Evolutionary conservation across 2,888 invertebrate species (phyloP), one percentile per base, ranked within the genome.

Genomic region (Agonum fuliginosum): DNA sequence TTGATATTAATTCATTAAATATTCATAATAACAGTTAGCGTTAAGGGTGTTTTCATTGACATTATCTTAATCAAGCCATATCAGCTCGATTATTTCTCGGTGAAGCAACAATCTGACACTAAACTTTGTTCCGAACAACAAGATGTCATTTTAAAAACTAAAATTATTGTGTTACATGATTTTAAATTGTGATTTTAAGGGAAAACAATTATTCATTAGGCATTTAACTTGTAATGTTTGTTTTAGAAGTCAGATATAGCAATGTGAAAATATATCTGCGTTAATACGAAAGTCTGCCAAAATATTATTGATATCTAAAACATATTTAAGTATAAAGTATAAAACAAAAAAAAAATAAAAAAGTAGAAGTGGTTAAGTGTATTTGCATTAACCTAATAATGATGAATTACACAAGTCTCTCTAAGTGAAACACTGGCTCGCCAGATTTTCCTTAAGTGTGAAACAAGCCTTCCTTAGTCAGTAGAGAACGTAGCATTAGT

Each of bases 241-340:
- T 65, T 67, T 67, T 75, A 75, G 75, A 67, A 75, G 43, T 75
- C 75, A 67, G 67, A 67, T 54, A 75, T 67, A 74, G 43, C 62
- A 62, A 65, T 73, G 73, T 58, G 58, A 73, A 74, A 54, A 65
- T 74, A 74, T 75, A 75, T 75, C 75, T 75, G 75, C 65, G 75
- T 75, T 75, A 75, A 74, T 75, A 67, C 75, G 67, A 75, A 75
- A 75, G 75, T 75, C 75, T 75, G 75, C 75, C 75, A 75, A 75
- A 75, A 75, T 37, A 75, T 27, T 74, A 74, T 75, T 75, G 75
- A 75, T 75, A 75, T 75, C 75, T 75, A 75, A 74, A 75, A 75
- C 75, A 75, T 75, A 75, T 75, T 72, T 75, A 75, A 75, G 20
- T 75, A 67, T 62, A 74, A 58, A 75, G 14, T 24, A 75, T 37